phyloP scores from a whole-genome alignment of 2,888 invertebrate genomes.

The Seira ritae region DNA sequence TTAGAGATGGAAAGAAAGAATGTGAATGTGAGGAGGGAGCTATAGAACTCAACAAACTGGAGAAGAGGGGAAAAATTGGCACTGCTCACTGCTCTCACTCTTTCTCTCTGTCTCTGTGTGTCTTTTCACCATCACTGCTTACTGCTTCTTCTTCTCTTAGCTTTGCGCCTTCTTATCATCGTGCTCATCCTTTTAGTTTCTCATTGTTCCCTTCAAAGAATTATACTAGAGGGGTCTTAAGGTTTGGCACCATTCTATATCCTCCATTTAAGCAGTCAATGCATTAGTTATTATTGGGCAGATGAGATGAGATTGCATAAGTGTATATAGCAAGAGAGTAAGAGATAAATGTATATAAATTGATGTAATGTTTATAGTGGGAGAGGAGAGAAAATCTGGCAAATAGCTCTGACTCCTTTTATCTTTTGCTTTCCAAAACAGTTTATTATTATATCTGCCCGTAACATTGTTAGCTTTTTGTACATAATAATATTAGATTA shows the following conservation, averaged over 20 bases:
- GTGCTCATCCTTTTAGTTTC: constrained; percentile 26
- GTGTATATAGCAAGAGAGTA: constrained; percentile 10
- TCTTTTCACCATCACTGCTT: no score
- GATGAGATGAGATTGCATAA: constrained; percentile 49
- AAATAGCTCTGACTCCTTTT: constrained; percentile 6
- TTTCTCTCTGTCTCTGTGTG: constrained; percentile 19
- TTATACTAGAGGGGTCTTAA: constrained; percentile 39
- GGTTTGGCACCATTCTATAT: constrained; percentile 48
- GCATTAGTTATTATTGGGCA: constrained; percentile 16
- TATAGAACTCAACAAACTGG: no score
- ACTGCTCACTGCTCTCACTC: constrained; percentile 44
- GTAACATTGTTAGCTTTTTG: constrained; percentile 21
- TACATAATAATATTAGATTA: constrained; percentile 12
- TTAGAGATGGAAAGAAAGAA: constrained; percentile 32
- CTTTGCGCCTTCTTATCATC: constrained; percentile 27
- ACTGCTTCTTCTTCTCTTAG: constrained; percentile 3
- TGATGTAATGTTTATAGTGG: constrained; percentile 10
- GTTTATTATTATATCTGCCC: constrained; percentile 24
- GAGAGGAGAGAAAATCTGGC: constrained; percentile 39
- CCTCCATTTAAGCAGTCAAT: constrained; percentile 2
- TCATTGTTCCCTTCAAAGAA: constrained; percentile 43
- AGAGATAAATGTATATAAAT: neutral
- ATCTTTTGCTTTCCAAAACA: constrained; percentile 34
- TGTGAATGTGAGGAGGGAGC: constrained; percentile 6
- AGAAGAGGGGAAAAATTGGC: constrained; percentile 55